A percentile compares a stretch with the other conserved stretches of the same genome.
Conservation (phyloP, 2,113 vertebrate species). For the Grus americana region DNA sequence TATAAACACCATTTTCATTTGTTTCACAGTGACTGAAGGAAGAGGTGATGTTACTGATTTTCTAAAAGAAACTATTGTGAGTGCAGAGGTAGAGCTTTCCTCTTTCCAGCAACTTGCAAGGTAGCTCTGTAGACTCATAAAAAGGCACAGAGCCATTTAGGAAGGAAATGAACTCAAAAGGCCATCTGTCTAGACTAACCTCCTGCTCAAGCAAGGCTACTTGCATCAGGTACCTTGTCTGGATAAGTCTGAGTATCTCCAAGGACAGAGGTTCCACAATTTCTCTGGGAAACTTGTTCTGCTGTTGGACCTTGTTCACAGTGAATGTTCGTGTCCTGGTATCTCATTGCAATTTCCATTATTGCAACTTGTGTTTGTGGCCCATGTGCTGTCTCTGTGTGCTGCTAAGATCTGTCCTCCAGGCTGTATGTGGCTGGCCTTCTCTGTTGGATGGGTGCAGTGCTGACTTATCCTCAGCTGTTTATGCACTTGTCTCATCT, state of each 20-base stretch:
- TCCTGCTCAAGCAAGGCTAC: not conserved
- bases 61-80: not conserved
- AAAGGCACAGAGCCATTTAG: not conserved
- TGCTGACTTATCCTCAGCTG: not conserved
- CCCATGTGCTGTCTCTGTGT: not conserved
- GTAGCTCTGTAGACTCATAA: not conserved
- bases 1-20: not conserved
- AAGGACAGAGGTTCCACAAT: not conserved
- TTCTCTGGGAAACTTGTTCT: not conserved
- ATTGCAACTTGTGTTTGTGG: not conserved
- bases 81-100: accelerated
- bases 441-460: not conserved
- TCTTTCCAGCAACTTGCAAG: not conserved
- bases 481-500: not conserved
- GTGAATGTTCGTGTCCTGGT: not conserved
- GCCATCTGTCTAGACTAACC: not conserved
- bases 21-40: not conserved
- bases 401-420: not conserved
- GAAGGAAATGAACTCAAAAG: not conserved
- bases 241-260: not conserved
- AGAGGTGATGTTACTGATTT: not conserved
- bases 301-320: not conserved
- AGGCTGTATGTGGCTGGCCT: not conserved
- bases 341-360: not conserved
- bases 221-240: not conserved